Evolutionary conservation across 2,888 invertebrate species (phyloP).

Genomic region (Podotricha telesiphe): DNA sequence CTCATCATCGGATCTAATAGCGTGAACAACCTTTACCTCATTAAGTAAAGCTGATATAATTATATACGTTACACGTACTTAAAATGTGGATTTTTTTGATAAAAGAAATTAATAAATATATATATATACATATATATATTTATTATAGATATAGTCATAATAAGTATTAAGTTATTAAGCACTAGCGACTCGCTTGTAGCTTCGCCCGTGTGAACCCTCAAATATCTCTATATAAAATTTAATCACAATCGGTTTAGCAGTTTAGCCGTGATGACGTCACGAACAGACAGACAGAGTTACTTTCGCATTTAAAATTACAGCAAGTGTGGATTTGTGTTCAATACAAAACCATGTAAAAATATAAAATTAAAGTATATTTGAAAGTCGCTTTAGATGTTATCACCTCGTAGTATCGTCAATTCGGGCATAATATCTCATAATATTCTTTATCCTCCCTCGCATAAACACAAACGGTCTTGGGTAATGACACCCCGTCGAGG

Average conservation of each 20-base stretch:
- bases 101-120: too few species aligned
- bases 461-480: slow-evolving; percentile 81
- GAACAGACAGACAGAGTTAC: too few species aligned
- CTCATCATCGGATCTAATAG: slow-evolving; percentile 75
- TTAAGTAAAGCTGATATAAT: slow-evolving; percentile 57
- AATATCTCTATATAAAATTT: too few species aligned
- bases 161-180: too few species aligned
- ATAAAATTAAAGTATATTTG: slow-evolving; percentile 67
- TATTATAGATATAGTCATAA: too few species aligned
- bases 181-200: too few species aligned
- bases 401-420: slow-evolving; percentile 77
- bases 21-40: slow-evolving; percentile 64
- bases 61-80: slow-evolving; percentile 22
- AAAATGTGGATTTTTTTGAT: neutral
- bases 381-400: slow-evolving; percentile 68
- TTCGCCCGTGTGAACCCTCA: too few species aligned
- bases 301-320: too few species aligned
- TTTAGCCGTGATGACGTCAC: too few species aligned
- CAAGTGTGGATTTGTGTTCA: too few species aligned
- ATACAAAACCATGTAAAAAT: slow-evolving; percentile 55
- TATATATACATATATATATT: too few species aligned
- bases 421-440: slow-evolving; percentile 80
- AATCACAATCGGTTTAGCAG: too few species aligned
- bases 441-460: slow-evolving; percentile 81
- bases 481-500: slow-evolving; percentile 77